Base-by-base conservation (phyloP, 2,888 invertebrate species). In the Drosophila yooni region DNA sequence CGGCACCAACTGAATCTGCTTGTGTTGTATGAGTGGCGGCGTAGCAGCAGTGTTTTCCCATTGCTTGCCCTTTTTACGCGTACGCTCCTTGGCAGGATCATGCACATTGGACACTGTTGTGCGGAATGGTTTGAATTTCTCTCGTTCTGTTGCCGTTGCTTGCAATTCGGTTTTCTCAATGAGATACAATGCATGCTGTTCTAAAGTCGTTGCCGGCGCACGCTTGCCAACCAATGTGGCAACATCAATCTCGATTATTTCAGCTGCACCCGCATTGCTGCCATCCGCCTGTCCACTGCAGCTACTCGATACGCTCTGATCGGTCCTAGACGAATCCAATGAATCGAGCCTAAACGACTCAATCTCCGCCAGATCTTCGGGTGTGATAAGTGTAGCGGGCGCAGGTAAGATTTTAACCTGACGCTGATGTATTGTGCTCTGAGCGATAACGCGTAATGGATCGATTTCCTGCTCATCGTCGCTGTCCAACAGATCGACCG, bases 1-100 rank as follows among this genome's bases (percentile, higher is more conserved):
- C 3, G 91, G 77, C 36, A 93, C 74, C 53, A 93, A 40, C 61
- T 93, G 89, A 0, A 88, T 70, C 18, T 82, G 88, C 13, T 82
- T 86, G 73, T 93, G 89, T 46, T 90, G 90, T 54, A 93, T 91
- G 0, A 88, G 83, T 13, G 93, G 93, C 15, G 93, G 93, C 11
- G 93, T 93, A 1, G 93, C 93, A 3, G 93, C 93, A 3, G 93
- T 93, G 11, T 89, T 72, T 70, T 93, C 93, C 93, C 93, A 93
- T 71, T 91, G 71, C 70, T 91, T 92, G 2, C 88, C 84, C 40
- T 85, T 79, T 60, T 91, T 92, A 3, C 93, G 89, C 7, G 65
- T 58, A 25, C 91, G 91, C 74, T 93, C 93, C 70, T 92, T 93
- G n/a, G 69, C 86, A 1, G 93, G 91, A 79, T 91, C 91, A 58